Evolutionary conservation across 1,140 invertebrate species (phyloP), one percentile per base, ranked within the genome.

Genomic region (Caenorhabditis latens): DNA sequence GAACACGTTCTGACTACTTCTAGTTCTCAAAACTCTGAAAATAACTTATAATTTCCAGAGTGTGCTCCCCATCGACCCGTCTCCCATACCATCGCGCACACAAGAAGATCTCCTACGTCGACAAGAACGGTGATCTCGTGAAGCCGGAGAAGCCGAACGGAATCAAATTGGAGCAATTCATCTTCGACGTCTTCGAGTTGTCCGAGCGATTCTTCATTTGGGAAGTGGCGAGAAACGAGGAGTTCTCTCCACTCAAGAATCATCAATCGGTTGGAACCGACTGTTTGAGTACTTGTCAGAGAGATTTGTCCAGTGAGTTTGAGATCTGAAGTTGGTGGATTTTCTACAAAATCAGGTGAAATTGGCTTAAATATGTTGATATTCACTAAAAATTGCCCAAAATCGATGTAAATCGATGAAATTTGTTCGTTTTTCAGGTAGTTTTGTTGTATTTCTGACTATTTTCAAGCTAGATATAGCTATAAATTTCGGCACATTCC

Each of bases 121-220:
- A 97, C 93, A 96, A 96, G 7, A 93, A 95, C 63, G 94, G 95
- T 84, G 96, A 96, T 7, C 93, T 94, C 63, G 93, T 95, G 14
- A 95, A 95, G 84, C 97, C 98, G 0, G 94, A 95, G 0, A 94
- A 95, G 90, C 95, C 96, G 0, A 99, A 99, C 93, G 98, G 98
- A 32, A 97, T 99, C 88, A 99, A 99, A 94, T 96, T 99, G 93
- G 98, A 99, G 91, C 99, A 99, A 93, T 99, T 99, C 93, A 96
- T 99, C 3, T 99, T 99, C 93, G 98, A 99, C 94, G 97, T 99
- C 0, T 99, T 99, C 93, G 95, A 96, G 90, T 98, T 97, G 93
- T 95, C 97, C 0, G 95, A 96, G 93, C 95, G 93, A 93, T 87
- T 89, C 55, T 88, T 85, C 86, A 88, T 85, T 21, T 85, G 53